Percentiles rank a stretch among this genome's conserved stretches.
Evolutionary conservation across 2,113 vertebrate genomes (phyloP).

Genomic region (Vulpes ferrilata): DNA sequence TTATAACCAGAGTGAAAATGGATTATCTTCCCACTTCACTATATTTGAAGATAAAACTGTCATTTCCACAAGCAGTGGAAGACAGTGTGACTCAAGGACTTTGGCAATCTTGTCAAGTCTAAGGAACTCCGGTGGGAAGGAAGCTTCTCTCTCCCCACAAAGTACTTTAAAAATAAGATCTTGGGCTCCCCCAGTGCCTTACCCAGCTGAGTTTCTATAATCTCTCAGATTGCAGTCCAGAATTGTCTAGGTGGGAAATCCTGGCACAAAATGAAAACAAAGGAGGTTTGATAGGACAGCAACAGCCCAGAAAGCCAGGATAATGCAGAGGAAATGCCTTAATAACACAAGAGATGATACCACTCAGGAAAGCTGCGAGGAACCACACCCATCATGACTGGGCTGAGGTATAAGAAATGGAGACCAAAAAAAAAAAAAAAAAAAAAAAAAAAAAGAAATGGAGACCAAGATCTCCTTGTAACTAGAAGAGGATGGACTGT

Average conservation of each 20-base stretch:
- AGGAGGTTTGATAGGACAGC: not conserved
- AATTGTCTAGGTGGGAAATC: not conserved
- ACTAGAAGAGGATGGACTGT: too few relatives aligned
- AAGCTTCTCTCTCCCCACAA: not conserved
- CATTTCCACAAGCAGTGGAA: constrained; percentile 15
- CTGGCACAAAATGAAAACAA: not conserved
- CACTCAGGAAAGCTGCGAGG: fast-evolving
- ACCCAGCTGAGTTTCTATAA: not conserved
- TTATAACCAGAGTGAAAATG: constrained; percentile 32
- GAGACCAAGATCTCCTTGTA: not conserved
- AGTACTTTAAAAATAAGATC: not conserved
- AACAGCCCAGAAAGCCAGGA: not conserved
- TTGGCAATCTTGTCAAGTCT: not conserved
- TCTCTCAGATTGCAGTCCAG: not conserved
- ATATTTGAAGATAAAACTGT: constrained; percentile 59
- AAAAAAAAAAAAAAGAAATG: too few relatives aligned
- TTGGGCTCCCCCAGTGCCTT: not conserved
- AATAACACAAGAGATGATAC: not conserved
- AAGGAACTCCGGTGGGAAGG: not conserved
- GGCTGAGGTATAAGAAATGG: too few relatives aligned
- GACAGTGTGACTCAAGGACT: constrained; percentile 16
- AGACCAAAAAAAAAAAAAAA: not conserved
- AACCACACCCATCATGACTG: fast-evolving
- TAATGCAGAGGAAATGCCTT: not conserved
- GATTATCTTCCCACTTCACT: constrained; percentile 49